Base-by-base conservation (phyloP, 2,113 vertebrate species). In the Puntigrus tetrazona region DNA sequence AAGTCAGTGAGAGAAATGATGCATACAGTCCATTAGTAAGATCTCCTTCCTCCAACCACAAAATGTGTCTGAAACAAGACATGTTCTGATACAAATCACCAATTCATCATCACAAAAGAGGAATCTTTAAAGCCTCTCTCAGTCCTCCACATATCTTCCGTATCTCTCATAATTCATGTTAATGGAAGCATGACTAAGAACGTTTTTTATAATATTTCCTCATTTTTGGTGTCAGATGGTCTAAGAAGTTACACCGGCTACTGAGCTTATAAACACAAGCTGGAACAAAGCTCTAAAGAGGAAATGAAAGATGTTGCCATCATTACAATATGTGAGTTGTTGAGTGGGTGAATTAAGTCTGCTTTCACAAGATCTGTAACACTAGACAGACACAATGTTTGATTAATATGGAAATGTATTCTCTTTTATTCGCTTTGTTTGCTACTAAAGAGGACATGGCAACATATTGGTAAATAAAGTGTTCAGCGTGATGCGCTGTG, bases 21-120 rank as follows among this genome's bases (percentile, higher is more conserved):
- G 78, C 84, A 87, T 83, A 55, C 55, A 55, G 45, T 7, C 75
- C 82, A 78, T 83, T 84, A 88, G 87, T 84, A 85, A 87, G 78
- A 63, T 45, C 57, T 83, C 78, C 81, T 85, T 50, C 80, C 78
- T 84, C 61, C 38, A 73, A 88, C 87, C 84, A 85, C 80, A 83
- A 85, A 87, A 59, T 38, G 79, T 73, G 79, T 80, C 79, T 79
- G 78, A 81, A 78, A 81, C 84, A 83, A 85, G 81, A 85, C 84
- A 74, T 75, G 84, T 79, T 81, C 75, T 18, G 65, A 85, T 85
- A 83, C 84, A 36, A 57, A 65, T 78, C 52, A 61, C 41, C 20
- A 41, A 29, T 79, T 61, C 77, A 79, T 79, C 77, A 79, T 79
- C 36, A 3, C 55, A 79, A 43, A n/a, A 63, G 77, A 78, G 55